Evolutionary conservation across 2,113 vertebrate genomes (phyloP).

Genomic region (Prunella himalayana): DNA sequence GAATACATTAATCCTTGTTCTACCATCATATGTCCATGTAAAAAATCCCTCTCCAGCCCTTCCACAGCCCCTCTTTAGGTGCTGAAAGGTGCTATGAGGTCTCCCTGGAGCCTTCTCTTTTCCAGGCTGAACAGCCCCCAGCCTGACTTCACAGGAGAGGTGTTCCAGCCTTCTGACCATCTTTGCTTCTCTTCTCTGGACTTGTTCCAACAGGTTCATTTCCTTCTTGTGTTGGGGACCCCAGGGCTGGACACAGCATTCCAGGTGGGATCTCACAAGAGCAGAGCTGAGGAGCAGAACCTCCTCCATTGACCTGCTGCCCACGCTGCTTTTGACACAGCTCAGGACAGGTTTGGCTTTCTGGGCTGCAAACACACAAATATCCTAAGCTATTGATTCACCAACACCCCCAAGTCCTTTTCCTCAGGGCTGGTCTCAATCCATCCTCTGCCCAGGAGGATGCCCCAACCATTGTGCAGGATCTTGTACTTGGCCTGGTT

Average conservation of each 20-base stretch:
- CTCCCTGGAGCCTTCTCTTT: not conserved
- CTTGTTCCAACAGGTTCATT: not conserved
- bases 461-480: not conserved
- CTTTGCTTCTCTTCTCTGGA: not conserved
- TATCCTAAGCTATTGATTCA: not conserved
- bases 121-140: not conserved
- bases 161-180: not conserved
- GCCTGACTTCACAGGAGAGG: not conserved
- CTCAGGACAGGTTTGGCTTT: not conserved
- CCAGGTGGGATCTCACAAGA: not conserved
- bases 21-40: no score
- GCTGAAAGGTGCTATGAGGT: not conserved
- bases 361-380: not conserved
- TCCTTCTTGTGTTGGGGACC: not conserved
- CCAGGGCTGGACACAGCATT: not conserved
- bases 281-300: not conserved
- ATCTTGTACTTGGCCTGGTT: not conserved
- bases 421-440: not conserved
- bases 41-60: not conserved
- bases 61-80: not conserved
- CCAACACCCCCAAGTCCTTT: not conserved
- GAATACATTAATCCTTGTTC: not conserved
- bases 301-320: not conserved
- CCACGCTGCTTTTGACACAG: not conserved
- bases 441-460: not conserved